phyloP scores from a whole-genome alignment of 1,140 invertebrate species.

The Caenorhabditis inopinata region DNA sequence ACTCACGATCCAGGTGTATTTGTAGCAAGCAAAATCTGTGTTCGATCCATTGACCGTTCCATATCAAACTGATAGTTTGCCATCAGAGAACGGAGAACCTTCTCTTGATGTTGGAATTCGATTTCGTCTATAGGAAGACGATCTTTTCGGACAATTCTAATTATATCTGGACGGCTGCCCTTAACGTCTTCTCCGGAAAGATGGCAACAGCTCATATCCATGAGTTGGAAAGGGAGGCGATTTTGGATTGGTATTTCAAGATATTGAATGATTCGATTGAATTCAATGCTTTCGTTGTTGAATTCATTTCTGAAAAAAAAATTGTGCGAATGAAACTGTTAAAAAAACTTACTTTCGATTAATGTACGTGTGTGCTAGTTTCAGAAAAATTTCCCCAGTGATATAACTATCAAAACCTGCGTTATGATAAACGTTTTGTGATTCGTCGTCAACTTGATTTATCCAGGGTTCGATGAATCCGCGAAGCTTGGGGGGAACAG shows the following conservation, averaged over 20 bases:
- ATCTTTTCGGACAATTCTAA: background rate
- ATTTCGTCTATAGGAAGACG: background rate
- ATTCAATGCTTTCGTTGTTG: constrained; percentile 7
- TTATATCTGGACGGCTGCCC: background rate
- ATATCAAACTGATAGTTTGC: constrained; percentile 8
- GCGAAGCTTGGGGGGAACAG: background rate
- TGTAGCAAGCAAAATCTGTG: background rate
- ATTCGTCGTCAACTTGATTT: background rate
- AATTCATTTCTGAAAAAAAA: background rate
- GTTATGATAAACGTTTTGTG: background rate
- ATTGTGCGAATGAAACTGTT: no score
- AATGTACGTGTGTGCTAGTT: background rate
- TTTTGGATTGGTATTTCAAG: background rate
- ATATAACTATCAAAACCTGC: constrained; percentile 8
- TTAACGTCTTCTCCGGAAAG: background rate
- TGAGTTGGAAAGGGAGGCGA: background rate
- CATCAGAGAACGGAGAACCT: background rate
- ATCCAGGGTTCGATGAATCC: constrained; percentile 1
- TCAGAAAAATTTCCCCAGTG: constrained; percentile 6
- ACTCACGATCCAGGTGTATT: constrained; percentile 4
- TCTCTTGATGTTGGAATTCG: background rate
- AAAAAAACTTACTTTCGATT: background rate
- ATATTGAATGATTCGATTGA: background rate
- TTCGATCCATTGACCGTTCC: background rate
- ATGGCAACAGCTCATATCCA: background rate